Base-by-base conservation (phyloP, 30 jellyfish, hydroid and myxozoan genomes). In the Pelagia noctiluca region DNA sequence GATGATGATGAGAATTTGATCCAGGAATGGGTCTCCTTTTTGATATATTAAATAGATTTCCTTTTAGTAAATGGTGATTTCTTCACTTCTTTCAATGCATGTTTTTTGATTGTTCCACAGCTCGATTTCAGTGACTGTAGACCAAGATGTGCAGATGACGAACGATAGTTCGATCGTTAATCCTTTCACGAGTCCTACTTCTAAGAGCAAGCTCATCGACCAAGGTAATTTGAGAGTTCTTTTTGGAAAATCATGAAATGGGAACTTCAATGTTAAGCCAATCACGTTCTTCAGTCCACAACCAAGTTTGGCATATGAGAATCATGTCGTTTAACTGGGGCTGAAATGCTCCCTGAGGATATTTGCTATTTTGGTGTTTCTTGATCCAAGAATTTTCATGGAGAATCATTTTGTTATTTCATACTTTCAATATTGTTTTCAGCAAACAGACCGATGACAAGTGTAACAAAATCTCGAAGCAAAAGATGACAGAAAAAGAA, bases 121-220 rank as follows among this genome's bases (percentile, higher is more conserved):
- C 84, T 57, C 80, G 21, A 78, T 82, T 32, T 0, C 91, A 11
- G 61, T 70, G 60, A 23, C 75, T 1, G 65, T 47, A 8, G 98
- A 86, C 33, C 98, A 92, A 74, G 88, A 72, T 31, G 88, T 92
- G 0, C 94, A 92, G 42, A 53, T 85, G 81, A 92, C 97, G 1
- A 92, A 92, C 70, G 98, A 92, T 19, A 83, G 83, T 23, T 85
- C 95, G 18, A 66, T 86, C 13, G 89, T 86, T 16, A 80, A 75
- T 42, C 72, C 93, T 35, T 63, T 50, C 62, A 64, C 86, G 26
- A 91, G 88, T 31, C 85, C 89, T 29, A 76, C 30, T 29, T 65
- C 85, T 23, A 78, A 64, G 10, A 86, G 78, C 23, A 68, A 54
- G 48, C 71, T 63, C 16, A 84, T 65, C 53, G 97, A 92, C 77